Percentiles rank a stretch among this genome's conserved stretches.
Evolutionary conservation across 1,140 invertebrate genomes (phyloP).

Genomic region (Neodiprion virginianus): DNA sequence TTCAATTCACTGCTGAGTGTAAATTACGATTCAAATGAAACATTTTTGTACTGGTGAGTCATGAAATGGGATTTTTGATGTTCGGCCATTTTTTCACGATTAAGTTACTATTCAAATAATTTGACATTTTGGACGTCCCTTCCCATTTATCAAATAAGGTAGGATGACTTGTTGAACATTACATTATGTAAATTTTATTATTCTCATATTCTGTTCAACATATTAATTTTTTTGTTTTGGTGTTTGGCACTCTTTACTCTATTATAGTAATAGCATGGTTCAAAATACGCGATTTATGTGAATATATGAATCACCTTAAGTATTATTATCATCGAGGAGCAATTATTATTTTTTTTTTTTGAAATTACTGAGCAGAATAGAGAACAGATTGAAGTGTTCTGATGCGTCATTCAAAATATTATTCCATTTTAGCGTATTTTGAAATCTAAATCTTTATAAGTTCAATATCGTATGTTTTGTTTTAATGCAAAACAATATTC

Average conservation of each 20-base stretch:
- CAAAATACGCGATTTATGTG: neutral
- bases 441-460: neutral
- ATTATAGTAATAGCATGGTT: conserved; percentile 1
- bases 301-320: neutral
- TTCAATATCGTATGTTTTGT: no score
- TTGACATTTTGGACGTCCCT: neutral
- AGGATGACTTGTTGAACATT: neutral
- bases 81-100: neutral
- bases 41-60: neutral
- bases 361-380: neutral
- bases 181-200: no score
- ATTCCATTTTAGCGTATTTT: neutral
- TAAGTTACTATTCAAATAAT: neutral
- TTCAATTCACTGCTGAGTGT: no score
- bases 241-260: conserved; percentile 4
- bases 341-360: no score
- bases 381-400: neutral
- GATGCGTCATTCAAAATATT: neutral
- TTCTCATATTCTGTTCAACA: no score
- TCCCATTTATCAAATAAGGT: neutral
- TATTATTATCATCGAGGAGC: neutral
- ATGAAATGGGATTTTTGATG: conserved; percentile 2
- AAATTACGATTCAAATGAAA: neutral
- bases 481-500: no score
- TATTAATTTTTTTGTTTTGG: neutral